Conservation (phyloP, 2,797 vertebrate species). For the Muscicapa comitata region DNA sequence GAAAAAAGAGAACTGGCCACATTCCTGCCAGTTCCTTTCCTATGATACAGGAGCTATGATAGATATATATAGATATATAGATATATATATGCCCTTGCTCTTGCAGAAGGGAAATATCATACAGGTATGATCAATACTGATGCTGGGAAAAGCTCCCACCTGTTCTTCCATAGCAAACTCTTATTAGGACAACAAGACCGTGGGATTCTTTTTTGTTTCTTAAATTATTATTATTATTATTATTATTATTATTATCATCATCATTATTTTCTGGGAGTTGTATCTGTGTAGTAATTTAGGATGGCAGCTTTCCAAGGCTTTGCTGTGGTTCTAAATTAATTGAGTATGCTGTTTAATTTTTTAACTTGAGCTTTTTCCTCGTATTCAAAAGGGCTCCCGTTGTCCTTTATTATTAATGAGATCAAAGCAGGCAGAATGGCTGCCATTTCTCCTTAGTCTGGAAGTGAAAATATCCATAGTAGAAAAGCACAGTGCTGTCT, state of each 20-base stretch:
- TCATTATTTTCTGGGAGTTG: conserved; percentile 5
- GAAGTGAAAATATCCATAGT: not conserved
- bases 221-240: not conserved
- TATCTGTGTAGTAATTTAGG: not conserved
- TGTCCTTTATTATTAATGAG: conserved; percentile 24
- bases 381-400: not conserved
- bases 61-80: too few species aligned
- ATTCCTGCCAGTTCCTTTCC: not conserved
- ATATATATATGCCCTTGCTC: not conserved
- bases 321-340: conserved; percentile 43
- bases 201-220: not conserved
- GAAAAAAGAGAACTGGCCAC: not conserved
- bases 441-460: conserved; percentile 10
- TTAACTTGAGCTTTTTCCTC: not conserved
- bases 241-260: not conserved
- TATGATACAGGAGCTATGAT: not conserved
- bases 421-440: conserved; percentile 19
- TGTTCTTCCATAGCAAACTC: not conserved
- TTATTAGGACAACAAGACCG: not conserved
- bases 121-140: not conserved
- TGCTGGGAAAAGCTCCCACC: not conserved
- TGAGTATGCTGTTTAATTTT: conserved; percentile 26
- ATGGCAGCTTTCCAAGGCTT: conserved; percentile 29
- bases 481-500: not conserved
- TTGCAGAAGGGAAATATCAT: not conserved